A percentile compares a stretch with the other conserved stretches of the same genome.
Evolutionary conservation across 2,888 invertebrate genomes (phyloP).

Genomic region (Ligdia adustata): DNA sequence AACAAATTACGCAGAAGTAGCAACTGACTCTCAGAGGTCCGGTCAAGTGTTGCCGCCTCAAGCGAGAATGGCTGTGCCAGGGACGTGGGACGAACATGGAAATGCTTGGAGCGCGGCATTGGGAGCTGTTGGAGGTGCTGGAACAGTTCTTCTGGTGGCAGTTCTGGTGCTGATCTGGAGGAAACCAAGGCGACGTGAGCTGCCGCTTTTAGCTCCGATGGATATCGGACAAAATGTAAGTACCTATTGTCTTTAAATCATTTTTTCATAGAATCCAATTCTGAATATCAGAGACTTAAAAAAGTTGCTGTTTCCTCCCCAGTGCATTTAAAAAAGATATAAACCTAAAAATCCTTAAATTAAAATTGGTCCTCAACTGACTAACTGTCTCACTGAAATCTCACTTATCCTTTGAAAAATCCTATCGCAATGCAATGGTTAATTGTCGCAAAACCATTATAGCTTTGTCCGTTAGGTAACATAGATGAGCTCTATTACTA

Average conservation of each 20-base stretch:
- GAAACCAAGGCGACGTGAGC: conserved; percentile 57
- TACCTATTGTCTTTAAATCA: conserved; percentile 34
- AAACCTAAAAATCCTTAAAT: no score
- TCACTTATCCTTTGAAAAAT: no score
- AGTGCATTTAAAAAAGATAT: no score
- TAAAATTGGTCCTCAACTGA: no score
- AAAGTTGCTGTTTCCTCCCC: no score
- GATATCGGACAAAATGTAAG: conserved; percentile 71
- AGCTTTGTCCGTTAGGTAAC: no score
- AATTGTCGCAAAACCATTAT: no score
- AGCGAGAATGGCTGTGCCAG: conserved; percentile 43
- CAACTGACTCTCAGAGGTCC: conserved; percentile 14
- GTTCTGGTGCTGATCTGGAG: conserved; percentile 62
- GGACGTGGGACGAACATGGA: conserved; percentile 46
- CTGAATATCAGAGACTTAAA: no score
- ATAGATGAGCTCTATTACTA: no score
- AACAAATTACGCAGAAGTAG: conserved; percentile 36
- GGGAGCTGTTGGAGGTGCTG: conserved; percentile 71
- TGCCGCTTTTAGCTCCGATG: conserved; percentile 67
- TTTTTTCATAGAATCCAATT: no score
- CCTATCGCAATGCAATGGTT: no score
- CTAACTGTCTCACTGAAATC: no score
- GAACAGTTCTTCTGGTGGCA: conserved; percentile 66
- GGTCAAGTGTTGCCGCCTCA: conserved; percentile 41
- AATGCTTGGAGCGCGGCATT: conserved; percentile 69